phyloP scores from a whole-genome alignment of 2,888 invertebrate species.

The Entomobrya proxima region DNA sequence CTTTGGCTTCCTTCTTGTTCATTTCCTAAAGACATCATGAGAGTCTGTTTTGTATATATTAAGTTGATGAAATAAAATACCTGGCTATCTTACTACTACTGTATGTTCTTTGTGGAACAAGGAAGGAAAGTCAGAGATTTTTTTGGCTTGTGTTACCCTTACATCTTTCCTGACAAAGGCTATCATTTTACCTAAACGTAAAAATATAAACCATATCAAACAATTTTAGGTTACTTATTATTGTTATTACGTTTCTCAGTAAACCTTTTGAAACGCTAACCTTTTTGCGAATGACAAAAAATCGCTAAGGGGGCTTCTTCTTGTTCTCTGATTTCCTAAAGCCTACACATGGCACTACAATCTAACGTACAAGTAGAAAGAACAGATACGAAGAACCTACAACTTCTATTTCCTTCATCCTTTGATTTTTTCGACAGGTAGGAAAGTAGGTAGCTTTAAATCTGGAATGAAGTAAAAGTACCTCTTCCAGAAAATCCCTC shows the following conservation, averaged over 20 bases:
- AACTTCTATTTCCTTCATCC: neutral
- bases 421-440: constrained; percentile 17
- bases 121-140: neutral
- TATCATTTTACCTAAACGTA: neutral
- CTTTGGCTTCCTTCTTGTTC: constrained; percentile 17
- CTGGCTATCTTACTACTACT: neutral
- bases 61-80: constrained; percentile 7
- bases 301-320: constrained; percentile 20
- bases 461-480: neutral
- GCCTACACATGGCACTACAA: neutral
- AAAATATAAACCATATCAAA: constrained; percentile 4
- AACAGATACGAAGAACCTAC: neutral
- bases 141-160: constrained; percentile 20
- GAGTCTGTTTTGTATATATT: neutral
- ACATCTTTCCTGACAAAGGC: too few species aligned
- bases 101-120: too few species aligned
- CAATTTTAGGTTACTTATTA: constrained; percentile 6
- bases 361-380: neutral
- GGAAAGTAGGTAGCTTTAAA: neutral
- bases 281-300: constrained; percentile 33
- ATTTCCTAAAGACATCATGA: neutral
- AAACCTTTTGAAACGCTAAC: neutral
- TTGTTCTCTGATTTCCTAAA: neutral
- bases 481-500: neutral
- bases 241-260: neutral